Percentiles rank a stretch among this genome's conserved stretches.
Conservation (phyloP, 2,797 vertebrate genomes). For the Neosilurus hyrtlii region DNA sequence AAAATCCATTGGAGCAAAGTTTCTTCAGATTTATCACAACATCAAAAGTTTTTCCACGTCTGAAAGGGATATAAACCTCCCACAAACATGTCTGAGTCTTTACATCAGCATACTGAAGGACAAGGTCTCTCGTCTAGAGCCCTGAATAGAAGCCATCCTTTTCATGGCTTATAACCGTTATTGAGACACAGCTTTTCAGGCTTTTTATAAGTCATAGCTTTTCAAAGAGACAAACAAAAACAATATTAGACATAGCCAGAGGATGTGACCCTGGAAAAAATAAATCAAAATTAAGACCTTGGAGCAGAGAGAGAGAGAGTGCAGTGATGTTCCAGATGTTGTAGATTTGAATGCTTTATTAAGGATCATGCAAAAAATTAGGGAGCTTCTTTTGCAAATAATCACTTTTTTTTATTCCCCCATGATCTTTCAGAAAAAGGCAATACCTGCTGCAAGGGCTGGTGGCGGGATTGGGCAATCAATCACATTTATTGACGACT, state of each 20-base stretch:
- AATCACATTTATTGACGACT: slow-evolving; percentile 55
- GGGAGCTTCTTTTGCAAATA: slow-evolving; percentile 37
- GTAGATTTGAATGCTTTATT: slow-evolving; percentile 42
- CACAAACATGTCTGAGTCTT: slow-evolving; percentile 28
- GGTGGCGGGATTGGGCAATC: slow-evolving; percentile 48
- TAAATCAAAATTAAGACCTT: slow-evolving; percentile 7
- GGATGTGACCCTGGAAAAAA: slow-evolving; percentile 15
- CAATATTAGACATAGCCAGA: slow-evolving; percentile 22
- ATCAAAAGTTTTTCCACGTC: slow-evolving; percentile 15
- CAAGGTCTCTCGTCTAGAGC: slow-evolving; percentile 33
- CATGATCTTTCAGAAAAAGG: slow-evolving; percentile 52
- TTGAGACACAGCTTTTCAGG: slow-evolving; percentile 26
- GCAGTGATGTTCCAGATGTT: slow-evolving; percentile 28
- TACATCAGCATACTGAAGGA: slow-evolving; percentile 35
- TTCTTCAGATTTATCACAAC: slow-evolving; percentile 12
- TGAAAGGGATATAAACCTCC: slow-evolving; percentile 35
- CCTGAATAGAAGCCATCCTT: slow-evolving; percentile 19
- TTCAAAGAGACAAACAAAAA: slow-evolving; percentile 31
- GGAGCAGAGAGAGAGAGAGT: slow-evolving; percentile 28
- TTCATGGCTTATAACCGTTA: slow-evolving; percentile 30
- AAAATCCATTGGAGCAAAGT: slow-evolving; percentile 2
- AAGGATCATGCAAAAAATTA: slow-evolving; percentile 49
- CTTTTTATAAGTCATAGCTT: slow-evolving; percentile 24
- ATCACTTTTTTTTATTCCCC: slow-evolving; percentile 33
- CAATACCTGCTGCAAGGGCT: slow-evolving; percentile 48